Evolutionary conservation across 1,140 invertebrate species (phyloP), one percentile per base, ranked within the genome.

Genomic region (Helicoverpa armigera): DNA sequence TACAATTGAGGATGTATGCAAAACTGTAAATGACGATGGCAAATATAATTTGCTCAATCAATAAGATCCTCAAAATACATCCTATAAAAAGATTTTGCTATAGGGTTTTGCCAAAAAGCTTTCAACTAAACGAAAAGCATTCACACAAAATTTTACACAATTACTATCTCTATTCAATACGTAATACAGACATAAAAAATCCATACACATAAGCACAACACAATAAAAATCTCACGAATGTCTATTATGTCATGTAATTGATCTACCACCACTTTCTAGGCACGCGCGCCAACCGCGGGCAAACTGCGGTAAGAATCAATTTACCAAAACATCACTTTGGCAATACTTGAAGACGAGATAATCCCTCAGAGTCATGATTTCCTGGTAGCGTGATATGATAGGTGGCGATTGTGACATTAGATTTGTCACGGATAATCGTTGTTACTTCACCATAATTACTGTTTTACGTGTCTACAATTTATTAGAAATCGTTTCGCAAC

Each of bases 291-390:
- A 35, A 51, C 74, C 67, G 18, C 67, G 67, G 50, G 29, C 50
- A 53, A 54, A 67, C 48, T 77, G 74, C 74, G 60, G 60, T 77
- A 29, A 77, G 60, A 77, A 77, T 77, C 73, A 77, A 77, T 77
- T 77, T 53, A 77, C 60, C 29, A 31, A 65, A 65, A 77, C 61
- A 63, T 29, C 50, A 63, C 43, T 77, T 23, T 50, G 23, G 61
- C 61, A 65, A 77, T 51, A 35, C 14, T n/a, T 77, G 16, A 65
- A 65, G 74, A 77, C 43, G 61, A 70, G 18, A 14, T 70, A 70
- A 70, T 53, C 67, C 48, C 67, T 70, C 67, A 29, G 67, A 73
- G 16, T 65, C 60, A 77, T 77, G 35, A 77, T 77, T 77, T 77
- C 74, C 74, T 65, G 60, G 60, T 65, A 53, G 50, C 29, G 43